phyloP scores from a whole-genome alignment of 1,140 invertebrate genomes.

The Drosophila lacertosa region DNA sequence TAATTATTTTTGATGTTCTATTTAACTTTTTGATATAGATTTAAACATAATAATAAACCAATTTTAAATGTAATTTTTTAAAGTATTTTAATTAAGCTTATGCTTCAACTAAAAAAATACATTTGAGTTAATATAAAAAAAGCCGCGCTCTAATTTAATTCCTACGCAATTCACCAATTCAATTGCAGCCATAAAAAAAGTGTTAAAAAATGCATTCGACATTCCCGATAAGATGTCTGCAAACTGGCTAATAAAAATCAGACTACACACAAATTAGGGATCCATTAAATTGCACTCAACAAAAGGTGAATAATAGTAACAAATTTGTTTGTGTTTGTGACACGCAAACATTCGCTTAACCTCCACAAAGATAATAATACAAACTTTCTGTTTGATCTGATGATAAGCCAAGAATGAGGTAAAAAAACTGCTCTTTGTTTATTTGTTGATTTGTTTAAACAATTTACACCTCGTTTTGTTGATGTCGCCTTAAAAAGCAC shows the following conservation, averaged over 20 bases:
- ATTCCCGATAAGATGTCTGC: slow-evolving; percentile 2
- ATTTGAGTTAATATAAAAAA: not conserved
- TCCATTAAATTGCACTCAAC: slow-evolving; percentile 13
- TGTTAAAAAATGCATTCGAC: slow-evolving; percentile 8
- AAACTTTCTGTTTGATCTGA: slow-evolving; percentile 15
- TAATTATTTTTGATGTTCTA: no score
- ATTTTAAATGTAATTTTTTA: no score
- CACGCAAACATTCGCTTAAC: slow-evolving; percentile 6
- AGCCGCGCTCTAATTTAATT: not conserved
- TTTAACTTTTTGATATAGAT: no score
- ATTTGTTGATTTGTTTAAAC: slow-evolving; percentile 32
- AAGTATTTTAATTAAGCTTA: no score
- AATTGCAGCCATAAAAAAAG: not conserved
- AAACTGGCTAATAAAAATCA: slow-evolving; percentile 1
- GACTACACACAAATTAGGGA: slow-evolving; percentile 8
- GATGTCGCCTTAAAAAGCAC: not conserved
- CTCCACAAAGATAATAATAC: slow-evolving; percentile 1
- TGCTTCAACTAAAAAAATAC: not conserved
- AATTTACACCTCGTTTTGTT: slow-evolving; percentile 49
- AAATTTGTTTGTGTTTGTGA: slow-evolving; percentile 7
- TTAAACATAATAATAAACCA: no score
- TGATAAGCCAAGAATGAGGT: no score
- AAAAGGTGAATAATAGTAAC: slow-evolving; percentile 4
- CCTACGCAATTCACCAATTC: not conserved
- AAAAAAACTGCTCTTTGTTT: slow-evolving; percentile 2